phyloP scores from a whole-genome alignment of 2,797 vertebrate genomes.

The Paedocypris micromegethes region DNA sequence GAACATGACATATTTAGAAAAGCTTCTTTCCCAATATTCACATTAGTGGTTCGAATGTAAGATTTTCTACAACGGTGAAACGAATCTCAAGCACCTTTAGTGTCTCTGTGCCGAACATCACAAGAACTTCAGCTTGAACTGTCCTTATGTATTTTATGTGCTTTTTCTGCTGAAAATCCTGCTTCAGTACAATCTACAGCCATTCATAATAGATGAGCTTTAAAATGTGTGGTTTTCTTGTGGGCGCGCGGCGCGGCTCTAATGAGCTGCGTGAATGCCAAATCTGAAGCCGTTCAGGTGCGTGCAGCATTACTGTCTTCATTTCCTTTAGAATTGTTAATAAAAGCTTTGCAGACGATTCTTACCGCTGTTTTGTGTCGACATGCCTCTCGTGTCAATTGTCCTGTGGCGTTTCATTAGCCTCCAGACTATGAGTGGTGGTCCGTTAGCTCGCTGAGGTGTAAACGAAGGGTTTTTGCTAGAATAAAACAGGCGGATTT shows the following conservation, averaged over 20 bases:
- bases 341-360: neutral
- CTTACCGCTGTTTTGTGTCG: neutral
- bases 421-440: slow-evolving; percentile 38
- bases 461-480: slow-evolving; percentile 2
- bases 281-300: slow-evolving; percentile 23
- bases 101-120: neutral
- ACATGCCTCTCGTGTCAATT: slow-evolving; percentile 3
- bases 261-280: slow-evolving; percentile 16
- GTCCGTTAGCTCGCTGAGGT: slow-evolving; percentile 12
- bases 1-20: no score
- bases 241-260: neutral
- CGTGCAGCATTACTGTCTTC: slow-evolving; percentile 38
- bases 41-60: no score
- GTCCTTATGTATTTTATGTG: neutral
- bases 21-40: no score
- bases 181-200: slow-evolving; percentile 45
- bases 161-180: slow-evolving; percentile 13
- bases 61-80: neutral
- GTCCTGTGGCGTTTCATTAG: slow-evolving; percentile 15
- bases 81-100: neutral
- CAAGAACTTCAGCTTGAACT: neutral
- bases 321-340: slow-evolving; percentile 43
- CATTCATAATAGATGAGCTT: slow-evolving; percentile 63
- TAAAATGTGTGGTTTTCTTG: slow-evolving; percentile 42
- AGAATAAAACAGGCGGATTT: slow-evolving; percentile 8